Evolutionary conservation across 2,797 vertebrate genomes (phyloP), one percentile per base, ranked within the genome.

Genomic region (Manis pentadactyla): DNA sequence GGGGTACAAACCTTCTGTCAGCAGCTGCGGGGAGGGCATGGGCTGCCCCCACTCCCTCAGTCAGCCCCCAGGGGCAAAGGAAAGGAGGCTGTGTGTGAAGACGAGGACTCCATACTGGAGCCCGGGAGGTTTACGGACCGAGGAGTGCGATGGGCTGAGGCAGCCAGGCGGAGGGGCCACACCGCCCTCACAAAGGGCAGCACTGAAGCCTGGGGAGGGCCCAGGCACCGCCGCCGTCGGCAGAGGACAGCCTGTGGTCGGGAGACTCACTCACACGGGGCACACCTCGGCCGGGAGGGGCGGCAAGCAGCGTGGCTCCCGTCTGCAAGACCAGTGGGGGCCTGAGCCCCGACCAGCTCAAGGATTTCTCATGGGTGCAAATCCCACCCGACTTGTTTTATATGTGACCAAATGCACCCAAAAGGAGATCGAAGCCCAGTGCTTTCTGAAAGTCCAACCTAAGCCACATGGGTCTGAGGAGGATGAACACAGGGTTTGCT

Each of bases 1-100:
- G 55, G 95, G 89, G 46, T 96, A 75, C 91, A 53, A 95, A 74
- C 5, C 95, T 4, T 82, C 0, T 0, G 37, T 93, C 95, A 98
- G 96, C 55, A 85, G 57, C 27, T 53, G 29, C 39, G 87, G n/a
- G 81, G 1, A 78, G 27, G 39, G 15, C 7, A 13, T 2, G 9
- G 37, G 34, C 0, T 2, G 27, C 2, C 31, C 68, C 81, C 75
- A 68, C 8, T 2, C 37, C 82, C 42, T 89, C 2, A 17, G 42
- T 29, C 13, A 34, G 34, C 37, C 77, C 63, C 23, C 1, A 10
- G 82, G 4, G 87, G 61, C 7, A 71, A n/a, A 5, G 42, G 17
- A 68, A 19, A 85, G 21, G 7, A 79, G 64, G n/a, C 31, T 84
- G 21, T 29, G 25, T 42, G 63, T 8, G 18, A 87, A 82, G 63